Evolutionary conservation across 2,113 vertebrate genomes (phyloP).

Genomic region (Dicentrarchus labrax): DNA sequence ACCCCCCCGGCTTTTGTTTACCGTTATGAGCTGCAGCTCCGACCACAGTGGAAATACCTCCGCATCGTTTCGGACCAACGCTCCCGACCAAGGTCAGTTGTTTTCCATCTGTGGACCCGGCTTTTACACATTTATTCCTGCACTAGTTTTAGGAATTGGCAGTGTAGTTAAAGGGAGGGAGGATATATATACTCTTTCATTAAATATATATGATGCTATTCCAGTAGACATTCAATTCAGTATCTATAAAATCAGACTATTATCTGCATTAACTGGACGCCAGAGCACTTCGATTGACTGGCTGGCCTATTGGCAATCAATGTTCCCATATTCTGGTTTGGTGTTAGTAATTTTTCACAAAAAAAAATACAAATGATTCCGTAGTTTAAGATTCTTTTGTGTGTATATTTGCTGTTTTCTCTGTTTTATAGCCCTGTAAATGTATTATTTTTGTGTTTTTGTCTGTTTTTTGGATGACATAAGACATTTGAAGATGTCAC

Average conservation of each 20-base stretch:
- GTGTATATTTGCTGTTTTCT: background rate
- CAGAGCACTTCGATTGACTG: background rate
- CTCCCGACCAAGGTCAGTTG: slow-evolving; percentile 74
- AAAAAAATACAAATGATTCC: background rate
- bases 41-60: slow-evolving; percentile 43
- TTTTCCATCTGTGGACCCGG: background rate
- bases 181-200: background rate
- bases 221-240: background rate
- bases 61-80: slow-evolving; percentile 29
- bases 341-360: background rate
- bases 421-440: background rate
- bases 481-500: background rate
- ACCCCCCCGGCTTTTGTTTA: slow-evolving; percentile 73
- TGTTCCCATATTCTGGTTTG: background rate
- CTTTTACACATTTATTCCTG: background rate
- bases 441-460: background rate
- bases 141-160: background rate
- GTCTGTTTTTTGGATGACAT: background rate
- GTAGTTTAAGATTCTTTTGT: background rate
- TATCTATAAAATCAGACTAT: background rate
- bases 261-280: background rate
- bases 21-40: slow-evolving; percentile 59
- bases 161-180: background rate
- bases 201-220: background rate
- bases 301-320: background rate